These are phyloP conservation scores for Pteropus rufus DNA, from an alignment of 2,797 vertebrate species.

Conservation along the genomic window DNA sequence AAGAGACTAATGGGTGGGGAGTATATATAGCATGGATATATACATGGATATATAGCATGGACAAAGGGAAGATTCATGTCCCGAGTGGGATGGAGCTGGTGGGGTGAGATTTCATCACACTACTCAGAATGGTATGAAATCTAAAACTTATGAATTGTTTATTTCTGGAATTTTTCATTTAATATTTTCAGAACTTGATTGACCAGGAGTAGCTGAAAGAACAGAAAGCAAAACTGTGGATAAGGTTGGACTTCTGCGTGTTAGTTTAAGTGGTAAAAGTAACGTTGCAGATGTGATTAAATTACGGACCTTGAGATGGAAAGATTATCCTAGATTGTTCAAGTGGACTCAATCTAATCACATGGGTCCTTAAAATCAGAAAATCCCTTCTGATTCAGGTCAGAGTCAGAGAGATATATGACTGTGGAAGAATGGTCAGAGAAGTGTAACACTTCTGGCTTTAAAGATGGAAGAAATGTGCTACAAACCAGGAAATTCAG, in stretches of 20 bases:
- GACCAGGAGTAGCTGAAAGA: background rate
- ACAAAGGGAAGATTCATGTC: background rate
- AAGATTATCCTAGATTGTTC: background rate
- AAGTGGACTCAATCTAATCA: background rate
- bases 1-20: background rate
- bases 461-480: background rate
- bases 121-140: background rate
- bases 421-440: background rate
- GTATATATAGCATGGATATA: too few species aligned
- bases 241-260: background rate
- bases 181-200: background rate
- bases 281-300: background rate
- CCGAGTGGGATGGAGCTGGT: background rate
- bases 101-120: background rate
- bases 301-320: background rate
- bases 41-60: too few species aligned
- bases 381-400: background rate
- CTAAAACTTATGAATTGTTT: background rate
- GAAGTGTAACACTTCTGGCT: background rate
- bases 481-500: background rate
- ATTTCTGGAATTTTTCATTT: background rate
- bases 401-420: background rate
- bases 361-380: background rate
- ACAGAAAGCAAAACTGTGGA: background rate
- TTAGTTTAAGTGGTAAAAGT: background rate